These are phyloP conservation scores for Iphiclides podalirius DNA, from an alignment of 2,888 invertebrate species.

Conservation along the genomic window DNA sequence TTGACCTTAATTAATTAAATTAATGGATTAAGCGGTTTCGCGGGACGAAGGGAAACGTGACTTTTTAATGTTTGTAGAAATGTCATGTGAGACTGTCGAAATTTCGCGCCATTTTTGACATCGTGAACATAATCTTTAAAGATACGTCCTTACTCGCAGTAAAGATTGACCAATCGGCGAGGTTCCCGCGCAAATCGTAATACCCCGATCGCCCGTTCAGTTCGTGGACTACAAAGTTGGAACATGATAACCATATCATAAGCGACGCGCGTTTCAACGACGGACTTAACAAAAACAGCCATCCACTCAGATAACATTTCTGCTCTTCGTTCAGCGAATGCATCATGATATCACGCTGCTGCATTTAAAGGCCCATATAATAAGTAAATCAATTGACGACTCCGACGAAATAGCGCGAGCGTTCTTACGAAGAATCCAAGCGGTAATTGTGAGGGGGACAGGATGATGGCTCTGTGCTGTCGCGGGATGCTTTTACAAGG, in stretches of 20 bases:
- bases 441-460: too few species aligned
- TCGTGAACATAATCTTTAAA: background rate
- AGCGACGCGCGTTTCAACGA: too few species aligned
- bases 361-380: constrained; percentile 68
- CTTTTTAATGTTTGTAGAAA: constrained; percentile 36
- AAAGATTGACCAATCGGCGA: too few species aligned
- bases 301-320: constrained; percentile 35
- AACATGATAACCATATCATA: too few species aligned
- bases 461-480: too few species aligned
- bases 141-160: background rate
- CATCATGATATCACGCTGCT: constrained; percentile 65
- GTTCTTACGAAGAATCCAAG: too few species aligned
- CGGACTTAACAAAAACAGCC: background rate
- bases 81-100: constrained; percentile 32
- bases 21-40: constrained; percentile 56
- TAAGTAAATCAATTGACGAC: constrained; percentile 72
- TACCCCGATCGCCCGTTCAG: too few species aligned
- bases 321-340: constrained; percentile 52
- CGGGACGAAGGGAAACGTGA: constrained; percentile 48
- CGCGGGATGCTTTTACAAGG: constrained; percentile 42
- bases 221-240: too few species aligned
- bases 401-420: constrained; percentile 54
- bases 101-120: constrained; percentile 28
- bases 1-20: constrained; percentile 66
- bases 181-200: too few species aligned